Percentiles rank a stretch among this genome's conserved stretches.
Evolutionary conservation across 53 echinoderm and acorn worm genomes (phyloP).

Genomic region (Echinometra lucunter): DNA sequence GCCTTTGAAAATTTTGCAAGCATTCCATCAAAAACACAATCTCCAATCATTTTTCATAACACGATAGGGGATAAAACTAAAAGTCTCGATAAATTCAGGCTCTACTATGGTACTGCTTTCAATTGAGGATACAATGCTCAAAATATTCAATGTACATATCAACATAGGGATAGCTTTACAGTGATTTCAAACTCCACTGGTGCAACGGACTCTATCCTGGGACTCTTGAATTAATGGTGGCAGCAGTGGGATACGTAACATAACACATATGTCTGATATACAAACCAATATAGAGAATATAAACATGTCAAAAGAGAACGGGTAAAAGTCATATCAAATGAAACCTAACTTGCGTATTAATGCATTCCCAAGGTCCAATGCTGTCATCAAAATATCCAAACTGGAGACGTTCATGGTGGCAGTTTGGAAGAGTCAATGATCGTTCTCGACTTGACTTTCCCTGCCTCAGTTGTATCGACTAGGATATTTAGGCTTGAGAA

Average conservation of each 20-base stretch:
- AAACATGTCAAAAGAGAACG: neutral
- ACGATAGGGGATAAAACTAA: neutral
- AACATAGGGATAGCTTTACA: neutral
- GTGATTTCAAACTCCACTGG: neutral
- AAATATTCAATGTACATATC: neutral
- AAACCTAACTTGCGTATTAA: neutral
- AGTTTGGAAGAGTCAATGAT: neutral
- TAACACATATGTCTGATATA: neutral
- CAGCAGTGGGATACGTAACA: conserved; percentile 29
- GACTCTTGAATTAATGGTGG: conserved; percentile 13
- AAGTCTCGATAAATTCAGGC: neutral
- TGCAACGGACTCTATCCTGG: neutral
- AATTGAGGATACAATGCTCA: neutral
- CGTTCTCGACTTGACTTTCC: neutral
- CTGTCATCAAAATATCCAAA: conserved; percentile 36
- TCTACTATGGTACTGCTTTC: neutral
- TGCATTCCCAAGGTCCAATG: conserved; percentile 10
- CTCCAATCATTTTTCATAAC: neutral
- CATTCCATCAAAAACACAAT: neutral
- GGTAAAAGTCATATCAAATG: conserved; percentile 26
- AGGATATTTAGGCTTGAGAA: neutral
- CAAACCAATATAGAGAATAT: neutral
- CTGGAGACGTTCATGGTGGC: neutral
- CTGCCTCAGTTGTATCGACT: too few relatives aligned
- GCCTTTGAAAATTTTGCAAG: neutral